Percentiles rank a stretch among this genome's conserved stretches.
Conservation (phyloP, 2,113 vertebrate genomes). For the Prolemur simus region DNA sequence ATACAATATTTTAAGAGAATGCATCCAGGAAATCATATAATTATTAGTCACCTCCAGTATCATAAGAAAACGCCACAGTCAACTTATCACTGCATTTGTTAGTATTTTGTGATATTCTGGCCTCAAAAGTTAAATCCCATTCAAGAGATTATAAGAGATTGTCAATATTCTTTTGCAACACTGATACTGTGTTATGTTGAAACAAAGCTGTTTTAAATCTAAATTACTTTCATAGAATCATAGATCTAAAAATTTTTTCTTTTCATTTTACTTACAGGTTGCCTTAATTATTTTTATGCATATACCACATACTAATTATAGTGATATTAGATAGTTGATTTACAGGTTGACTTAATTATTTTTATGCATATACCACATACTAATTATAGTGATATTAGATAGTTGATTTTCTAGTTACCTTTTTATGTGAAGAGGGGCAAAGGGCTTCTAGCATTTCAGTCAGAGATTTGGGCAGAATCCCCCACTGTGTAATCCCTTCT, state of each 20-base stretch:
- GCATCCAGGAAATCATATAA: neutral
- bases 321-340: too few species aligned
- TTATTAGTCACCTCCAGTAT: neutral
- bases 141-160: neutral
- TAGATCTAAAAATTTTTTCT: neutral
- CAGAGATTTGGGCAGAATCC: neutral
- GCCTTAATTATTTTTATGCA: neutral
- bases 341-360: neutral
- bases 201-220: conserved; percentile 10
- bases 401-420: neutral
- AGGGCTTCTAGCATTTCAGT: neutral
- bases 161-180: neutral
- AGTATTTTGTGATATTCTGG: neutral
- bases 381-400: neutral
- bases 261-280: neutral
- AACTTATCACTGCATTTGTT: neutral
- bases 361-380: neutral
- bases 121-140: neutral
- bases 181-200: neutral
- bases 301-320: neutral
- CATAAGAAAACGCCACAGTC: neutral
- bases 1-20: neutral
- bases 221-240: neutral
- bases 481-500: neutral
- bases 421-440: neutral